Conservation (phyloP, 2,888 invertebrate genomes). For the Chesias legatella region DNA sequence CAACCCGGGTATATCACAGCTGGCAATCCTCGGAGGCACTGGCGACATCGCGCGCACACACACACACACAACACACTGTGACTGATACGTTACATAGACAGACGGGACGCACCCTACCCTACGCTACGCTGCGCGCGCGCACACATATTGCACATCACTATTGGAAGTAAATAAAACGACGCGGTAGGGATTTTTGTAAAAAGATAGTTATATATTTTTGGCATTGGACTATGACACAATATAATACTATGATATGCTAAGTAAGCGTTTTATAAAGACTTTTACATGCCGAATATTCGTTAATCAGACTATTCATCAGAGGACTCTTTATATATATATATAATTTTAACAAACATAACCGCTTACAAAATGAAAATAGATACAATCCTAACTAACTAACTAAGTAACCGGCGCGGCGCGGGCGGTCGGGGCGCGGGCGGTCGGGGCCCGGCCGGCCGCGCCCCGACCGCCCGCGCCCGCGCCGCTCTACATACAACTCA, state of each 20-base stretch:
- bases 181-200: constrained; percentile 77
- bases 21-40: constrained; percentile 19
- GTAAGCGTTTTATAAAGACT: constrained; percentile 81
- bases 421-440: no score
- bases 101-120: no score
- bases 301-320: constrained; percentile 80
- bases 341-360: constrained; percentile 79
- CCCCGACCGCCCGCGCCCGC: constrained; percentile 64
- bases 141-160: constrained; percentile 17
- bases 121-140: constrained; percentile 8
- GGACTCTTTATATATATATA: constrained; percentile 80
- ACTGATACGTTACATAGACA: constrained; percentile 2
- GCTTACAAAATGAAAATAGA: constrained; percentile 75
- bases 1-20: constrained; percentile 19
- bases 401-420: no score
- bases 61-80: constrained; percentile 8
- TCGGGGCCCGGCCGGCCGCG: constrained; percentile 26
- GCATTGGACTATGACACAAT: constrained; percentile 81
- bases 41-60: constrained; percentile 14
- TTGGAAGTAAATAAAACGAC: constrained; percentile 72
- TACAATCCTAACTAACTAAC: constrained; percentile 60
- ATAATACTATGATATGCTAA: constrained; percentile 81
- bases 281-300: constrained; percentile 80
- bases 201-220: constrained; percentile 81
- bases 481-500: constrained; percentile 70